phyloP scores from a whole-genome alignment of 2,797 vertebrate species.

The Sphaeramia orbicularis region DNA sequence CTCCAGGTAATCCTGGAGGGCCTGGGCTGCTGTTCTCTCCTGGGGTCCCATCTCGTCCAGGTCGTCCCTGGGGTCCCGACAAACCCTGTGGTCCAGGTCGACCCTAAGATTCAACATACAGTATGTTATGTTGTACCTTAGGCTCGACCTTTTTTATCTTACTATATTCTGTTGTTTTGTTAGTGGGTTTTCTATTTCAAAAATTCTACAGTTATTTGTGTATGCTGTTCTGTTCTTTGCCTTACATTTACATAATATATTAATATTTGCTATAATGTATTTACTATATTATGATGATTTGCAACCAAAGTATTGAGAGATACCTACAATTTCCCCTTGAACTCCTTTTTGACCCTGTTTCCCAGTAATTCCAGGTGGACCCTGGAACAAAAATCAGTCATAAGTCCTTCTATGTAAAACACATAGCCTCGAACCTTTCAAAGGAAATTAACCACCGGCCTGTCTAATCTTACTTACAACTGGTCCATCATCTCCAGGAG shows the following conservation, averaged over 20 bases:
- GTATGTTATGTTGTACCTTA: neutral
- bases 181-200: neutral
- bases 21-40: constrained; percentile 57
- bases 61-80: constrained; percentile 79
- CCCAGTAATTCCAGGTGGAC: constrained; percentile 79
- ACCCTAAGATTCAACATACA: constrained; percentile 68
- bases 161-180: neutral
- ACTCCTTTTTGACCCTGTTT: constrained; percentile 83
- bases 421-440: too few relatives aligned
- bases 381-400: constrained; percentile 64
- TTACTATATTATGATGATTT: constrained; percentile 2
- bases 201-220: neutral
- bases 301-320: constrained; percentile 25
- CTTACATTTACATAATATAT: too few relatives aligned
- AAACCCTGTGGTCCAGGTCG: constrained; percentile 76
- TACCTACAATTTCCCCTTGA: constrained; percentile 78
- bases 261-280: neutral
- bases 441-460: too few relatives aligned
- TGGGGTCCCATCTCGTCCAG: constrained; percentile 76
- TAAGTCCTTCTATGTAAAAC: neutral
- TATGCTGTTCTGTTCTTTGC: neutral
- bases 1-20: constrained; percentile 72
- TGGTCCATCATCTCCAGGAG: constrained; percentile 77
- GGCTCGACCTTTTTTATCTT: too few relatives aligned
- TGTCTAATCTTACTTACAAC: constrained; percentile 67